Conservation (phyloP, 2,888 invertebrate genomes). For the Aspidiotus destructor region DNA sequence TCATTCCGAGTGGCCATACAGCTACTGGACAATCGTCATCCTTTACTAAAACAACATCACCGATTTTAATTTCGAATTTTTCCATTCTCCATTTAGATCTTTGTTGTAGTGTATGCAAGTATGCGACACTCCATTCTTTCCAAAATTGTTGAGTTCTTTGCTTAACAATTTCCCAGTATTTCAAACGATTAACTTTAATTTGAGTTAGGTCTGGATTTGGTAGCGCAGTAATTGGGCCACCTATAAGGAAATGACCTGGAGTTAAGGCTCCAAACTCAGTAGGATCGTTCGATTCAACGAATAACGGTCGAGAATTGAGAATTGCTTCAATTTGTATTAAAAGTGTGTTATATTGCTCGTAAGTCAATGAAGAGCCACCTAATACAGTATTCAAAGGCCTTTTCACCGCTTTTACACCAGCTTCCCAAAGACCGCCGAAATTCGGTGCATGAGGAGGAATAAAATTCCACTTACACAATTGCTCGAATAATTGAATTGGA, state of each 20-base stretch:
- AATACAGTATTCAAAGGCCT: background rate
- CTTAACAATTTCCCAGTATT: background rate
- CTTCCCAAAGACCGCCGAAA: conserved; percentile 22
- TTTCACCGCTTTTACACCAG: conserved; percentile 17
- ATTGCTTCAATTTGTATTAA: conserved; percentile 1
- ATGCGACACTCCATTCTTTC: background rate
- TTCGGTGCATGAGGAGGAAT: background rate
- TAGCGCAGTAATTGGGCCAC: conserved; percentile 36
- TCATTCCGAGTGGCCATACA: background rate
- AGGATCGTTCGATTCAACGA: background rate
- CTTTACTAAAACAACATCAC: background rate
- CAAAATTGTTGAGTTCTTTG: conserved; percentile 2
- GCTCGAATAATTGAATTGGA: background rate
- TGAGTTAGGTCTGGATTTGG: conserved; percentile 37
- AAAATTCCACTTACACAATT: background rate
- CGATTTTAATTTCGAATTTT: conserved; percentile 6
- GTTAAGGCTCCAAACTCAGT: background rate
- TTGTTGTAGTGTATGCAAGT: conserved; percentile 4
- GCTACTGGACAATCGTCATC: background rate
- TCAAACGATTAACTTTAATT: conserved; percentile 12
- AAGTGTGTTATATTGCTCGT: conserved; percentile 2
- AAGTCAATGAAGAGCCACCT: conserved; percentile 37
- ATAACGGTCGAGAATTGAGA: background rate
- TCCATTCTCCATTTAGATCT: conserved; percentile 26
- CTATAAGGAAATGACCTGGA: conserved; percentile 39